These are phyloP conservation scores for Tholera decimalis DNA, from an alignment of 2,888 invertebrate genomes.

Conservation along the genomic window DNA sequence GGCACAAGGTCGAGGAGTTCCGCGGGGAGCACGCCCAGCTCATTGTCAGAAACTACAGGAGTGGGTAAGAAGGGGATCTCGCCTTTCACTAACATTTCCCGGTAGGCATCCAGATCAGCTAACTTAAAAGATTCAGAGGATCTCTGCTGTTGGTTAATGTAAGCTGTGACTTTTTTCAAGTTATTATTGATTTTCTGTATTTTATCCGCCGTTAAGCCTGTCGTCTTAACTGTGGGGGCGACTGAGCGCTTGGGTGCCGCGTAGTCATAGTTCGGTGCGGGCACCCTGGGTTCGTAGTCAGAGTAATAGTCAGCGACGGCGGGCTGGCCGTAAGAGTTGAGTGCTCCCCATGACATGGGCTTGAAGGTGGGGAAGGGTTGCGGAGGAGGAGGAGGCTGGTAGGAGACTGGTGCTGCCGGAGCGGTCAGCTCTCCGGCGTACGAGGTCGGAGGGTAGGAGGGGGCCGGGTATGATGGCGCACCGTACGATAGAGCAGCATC, in stretches of 20 bases:
- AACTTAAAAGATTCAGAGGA: slow-evolving; percentile 82
- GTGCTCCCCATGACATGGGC: slow-evolving; percentile 84
- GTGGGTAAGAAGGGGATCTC: slow-evolving; percentile 80
- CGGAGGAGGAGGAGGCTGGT: slow-evolving; percentile 82
- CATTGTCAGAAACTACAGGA: slow-evolving; percentile 84
- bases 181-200: slow-evolving; percentile 85
- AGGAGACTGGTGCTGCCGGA: slow-evolving; percentile 62
- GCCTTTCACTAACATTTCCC: slow-evolving; percentile 78
- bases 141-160: slow-evolving; percentile 79
- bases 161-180: slow-evolving; percentile 79
- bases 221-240: slow-evolving; percentile 65
- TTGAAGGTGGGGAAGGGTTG: slow-evolving; percentile 78
- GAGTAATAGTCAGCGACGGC: slow-evolving; percentile 80
- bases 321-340: slow-evolving; percentile 87
- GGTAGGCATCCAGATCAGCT: slow-evolving; percentile 75
- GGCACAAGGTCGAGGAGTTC: slow-evolving; percentile 78
- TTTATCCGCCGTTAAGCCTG: slow-evolving; percentile 82
- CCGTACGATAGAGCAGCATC: slow-evolving; percentile 30
- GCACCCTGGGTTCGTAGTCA: slow-evolving; percentile 79
- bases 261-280: slow-evolving; percentile 71
- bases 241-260: slow-evolving; percentile 79
- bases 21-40: slow-evolving; percentile 86
- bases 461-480: slow-evolving; percentile 24
- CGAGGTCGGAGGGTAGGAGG: slow-evolving; percentile 25
- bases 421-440: slow-evolving; percentile 46